These are phyloP conservation scores for Arrhamphus sclerolepis DNA, from an alignment of 2,797 vertebrate genomes.

Conservation along the genomic window DNA sequence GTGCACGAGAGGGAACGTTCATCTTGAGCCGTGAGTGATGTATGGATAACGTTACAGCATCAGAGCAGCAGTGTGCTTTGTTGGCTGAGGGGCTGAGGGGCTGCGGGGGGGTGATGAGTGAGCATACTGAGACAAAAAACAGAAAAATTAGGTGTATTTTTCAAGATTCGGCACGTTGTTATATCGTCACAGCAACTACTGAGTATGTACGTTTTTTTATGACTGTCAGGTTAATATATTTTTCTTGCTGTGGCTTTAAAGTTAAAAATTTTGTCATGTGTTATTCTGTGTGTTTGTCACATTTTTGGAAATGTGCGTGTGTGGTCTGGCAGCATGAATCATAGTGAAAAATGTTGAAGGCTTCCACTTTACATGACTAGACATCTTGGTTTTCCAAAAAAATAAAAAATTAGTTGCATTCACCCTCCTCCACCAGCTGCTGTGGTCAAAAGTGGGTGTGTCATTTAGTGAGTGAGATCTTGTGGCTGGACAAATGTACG, in stretches of 20 bases:
- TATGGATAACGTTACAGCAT: slow-evolving; percentile 17
- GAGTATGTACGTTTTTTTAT: slow-evolving; percentile 5
- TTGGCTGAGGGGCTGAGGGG: slow-evolving; percentile 3
- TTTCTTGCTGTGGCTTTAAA: slow-evolving; percentile 17
- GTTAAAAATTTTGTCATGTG: slow-evolving; percentile 13
- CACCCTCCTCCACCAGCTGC: slow-evolving; percentile 28
- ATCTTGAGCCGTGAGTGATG: slow-evolving; percentile 27
- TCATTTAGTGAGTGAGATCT: slow-evolving; percentile 54
- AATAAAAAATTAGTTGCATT: slow-evolving; percentile 24
- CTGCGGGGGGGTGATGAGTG: slow-evolving; percentile 12
- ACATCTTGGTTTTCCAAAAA: slow-evolving; percentile 38
- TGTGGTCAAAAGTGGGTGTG: slow-evolving; percentile 49
- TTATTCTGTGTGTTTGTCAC: not conserved
- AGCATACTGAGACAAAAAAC: slow-evolving; percentile 11
- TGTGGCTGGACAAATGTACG: slow-evolving; percentile 38
- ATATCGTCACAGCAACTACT: slow-evolving; percentile 2
- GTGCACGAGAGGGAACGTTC: slow-evolving; percentile 24
- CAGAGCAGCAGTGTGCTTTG: not conserved
- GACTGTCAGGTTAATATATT: slow-evolving; percentile 19
- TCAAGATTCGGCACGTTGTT: slow-evolving; percentile 23
- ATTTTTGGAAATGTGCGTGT: not conserved
- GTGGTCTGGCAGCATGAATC: too few species aligned
- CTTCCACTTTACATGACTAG: slow-evolving; percentile 13
- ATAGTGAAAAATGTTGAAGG: not conserved
- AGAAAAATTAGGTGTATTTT: slow-evolving; percentile 15